Conservation (phyloP, 2,113 vertebrate genomes). For the Fregetta grallaria region DNA sequence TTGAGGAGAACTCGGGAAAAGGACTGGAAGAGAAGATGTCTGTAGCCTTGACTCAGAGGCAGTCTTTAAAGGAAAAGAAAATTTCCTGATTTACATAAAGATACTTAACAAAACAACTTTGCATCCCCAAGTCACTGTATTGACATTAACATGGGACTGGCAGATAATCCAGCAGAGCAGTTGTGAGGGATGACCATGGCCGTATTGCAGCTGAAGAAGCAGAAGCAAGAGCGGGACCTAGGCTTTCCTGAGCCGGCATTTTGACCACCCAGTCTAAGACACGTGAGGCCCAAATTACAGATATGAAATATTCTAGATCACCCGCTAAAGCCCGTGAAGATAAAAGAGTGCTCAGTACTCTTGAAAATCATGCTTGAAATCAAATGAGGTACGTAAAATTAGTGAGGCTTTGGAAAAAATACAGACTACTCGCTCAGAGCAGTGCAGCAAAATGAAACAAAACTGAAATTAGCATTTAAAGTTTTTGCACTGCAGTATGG, state of each 20-base stretch:
- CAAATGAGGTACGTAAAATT: neutral
- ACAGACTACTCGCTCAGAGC: neutral
- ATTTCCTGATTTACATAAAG: neutral
- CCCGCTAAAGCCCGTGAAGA: neutral
- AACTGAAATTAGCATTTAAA: neutral
- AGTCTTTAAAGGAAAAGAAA: neutral
- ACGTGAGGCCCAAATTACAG: neutral
- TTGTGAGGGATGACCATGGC: neutral
- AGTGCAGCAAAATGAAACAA: neutral
- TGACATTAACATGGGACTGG: neutral
- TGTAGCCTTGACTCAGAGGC: neutral
- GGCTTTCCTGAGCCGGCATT: neutral
- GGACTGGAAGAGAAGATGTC: neutral
- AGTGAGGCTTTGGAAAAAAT: neutral
- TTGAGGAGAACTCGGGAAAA: neutral
- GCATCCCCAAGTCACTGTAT: neutral
- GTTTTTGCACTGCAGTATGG: neutral
- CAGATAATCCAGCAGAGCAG: neutral
- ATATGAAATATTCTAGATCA: neutral
- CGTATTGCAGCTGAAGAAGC: neutral
- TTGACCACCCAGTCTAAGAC: neutral
- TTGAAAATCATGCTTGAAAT: neutral
- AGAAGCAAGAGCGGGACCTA: fast-evolving
- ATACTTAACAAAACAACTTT: neutral
- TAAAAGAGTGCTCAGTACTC: neutral